A percentile compares a stretch with the other conserved stretches of the same genome.
Evolutionary conservation across 2,797 vertebrate species (phyloP).

Genomic region (Acanthiza pusilla): DNA sequence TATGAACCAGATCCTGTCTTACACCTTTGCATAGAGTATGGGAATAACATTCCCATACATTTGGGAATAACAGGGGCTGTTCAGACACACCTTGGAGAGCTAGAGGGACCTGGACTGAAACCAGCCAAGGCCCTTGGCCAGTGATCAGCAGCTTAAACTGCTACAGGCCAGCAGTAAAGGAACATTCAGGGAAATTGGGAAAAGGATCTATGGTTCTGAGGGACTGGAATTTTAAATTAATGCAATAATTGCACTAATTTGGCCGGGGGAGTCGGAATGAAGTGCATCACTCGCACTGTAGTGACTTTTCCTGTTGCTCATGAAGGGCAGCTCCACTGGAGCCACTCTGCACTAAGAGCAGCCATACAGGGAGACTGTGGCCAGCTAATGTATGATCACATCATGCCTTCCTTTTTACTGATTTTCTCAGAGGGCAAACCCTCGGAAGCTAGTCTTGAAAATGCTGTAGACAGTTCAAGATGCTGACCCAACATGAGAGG

Average conservation of each 20-base stretch:
- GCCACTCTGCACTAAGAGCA: neutral
- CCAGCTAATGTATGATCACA: neutral
- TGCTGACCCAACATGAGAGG: constrained; percentile 47
- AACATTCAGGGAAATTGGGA: neutral
- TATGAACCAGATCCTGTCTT: neutral
- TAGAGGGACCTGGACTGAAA: neutral
- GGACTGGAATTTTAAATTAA: neutral
- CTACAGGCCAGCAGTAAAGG: neutral
- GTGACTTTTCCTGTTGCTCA: neutral
- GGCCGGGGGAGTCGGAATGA: neutral
- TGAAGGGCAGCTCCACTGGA: neutral
- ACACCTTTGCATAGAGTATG: neutral
- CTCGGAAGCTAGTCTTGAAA: constrained; percentile 19
- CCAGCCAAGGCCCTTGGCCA: neutral
- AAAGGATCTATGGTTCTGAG: neutral
- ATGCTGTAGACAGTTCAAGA: constrained; percentile 43
- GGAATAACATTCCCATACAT: neutral
- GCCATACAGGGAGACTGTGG: neutral
- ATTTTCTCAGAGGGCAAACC: constrained; percentile 23
- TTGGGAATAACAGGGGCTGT: neutral
- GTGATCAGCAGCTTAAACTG: neutral
- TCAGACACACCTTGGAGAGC: neutral
- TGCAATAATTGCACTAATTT: neutral
- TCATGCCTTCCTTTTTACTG: neutral
- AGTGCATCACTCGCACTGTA: neutral